A percentile compares a stretch with the other conserved stretches of the same genome.
Conservation (phyloP, 2,888 invertebrate genomes). For the Morpho achilles region DNA sequence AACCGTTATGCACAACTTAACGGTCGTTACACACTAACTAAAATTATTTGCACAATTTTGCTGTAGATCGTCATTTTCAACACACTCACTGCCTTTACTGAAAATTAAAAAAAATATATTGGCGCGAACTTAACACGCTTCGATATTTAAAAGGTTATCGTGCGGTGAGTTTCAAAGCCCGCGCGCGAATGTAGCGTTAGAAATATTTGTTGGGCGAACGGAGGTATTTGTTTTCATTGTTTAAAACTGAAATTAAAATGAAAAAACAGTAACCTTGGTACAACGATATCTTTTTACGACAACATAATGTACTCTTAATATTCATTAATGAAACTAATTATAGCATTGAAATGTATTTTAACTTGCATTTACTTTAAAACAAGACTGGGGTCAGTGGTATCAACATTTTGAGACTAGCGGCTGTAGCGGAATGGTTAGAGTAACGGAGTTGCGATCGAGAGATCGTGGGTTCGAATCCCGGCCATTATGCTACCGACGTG, state of each 20-base stretch:
- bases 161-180: conserved; percentile 27
- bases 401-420: no score
- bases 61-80: conserved; percentile 71
- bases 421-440: no score
- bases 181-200: conserved; percentile 43
- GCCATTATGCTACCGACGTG: no score
- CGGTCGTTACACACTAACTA: conserved; percentile 57
- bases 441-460: no score
- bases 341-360: no score
- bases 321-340: no score
- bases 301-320: background rate
- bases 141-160: conserved; percentile 3
- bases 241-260: conserved; percentile 30
- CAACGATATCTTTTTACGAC: conserved; percentile 15
- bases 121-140: conserved; percentile 10
- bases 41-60: conserved; percentile 73
- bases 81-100: conserved; percentile 1
- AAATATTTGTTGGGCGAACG: conserved; percentile 3
- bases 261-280: conserved; percentile 49
- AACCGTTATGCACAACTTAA: background rate
- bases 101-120: conserved; percentile 8
- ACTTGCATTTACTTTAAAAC: no score
- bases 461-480: no score
- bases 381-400: no score
- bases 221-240: conserved; percentile 38